Evolutionary conservation across 2,888 invertebrate species (phyloP), one percentile per base, ranked within the genome.

Genomic region (Spialia ferax): DNA sequence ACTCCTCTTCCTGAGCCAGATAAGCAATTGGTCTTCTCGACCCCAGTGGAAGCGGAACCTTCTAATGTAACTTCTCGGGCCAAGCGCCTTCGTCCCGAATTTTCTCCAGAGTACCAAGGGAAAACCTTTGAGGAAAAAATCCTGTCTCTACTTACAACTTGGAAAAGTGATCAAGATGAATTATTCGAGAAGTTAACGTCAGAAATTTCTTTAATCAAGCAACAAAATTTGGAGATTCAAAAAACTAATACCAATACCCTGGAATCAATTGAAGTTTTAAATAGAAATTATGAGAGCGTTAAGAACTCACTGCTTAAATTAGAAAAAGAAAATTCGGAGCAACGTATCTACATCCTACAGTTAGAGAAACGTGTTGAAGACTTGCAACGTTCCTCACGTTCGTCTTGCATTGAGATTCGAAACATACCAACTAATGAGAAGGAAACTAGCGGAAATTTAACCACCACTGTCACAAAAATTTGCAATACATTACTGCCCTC

Each of bases 371-470:
- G 10, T 15, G 35, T 62, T 4, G 13, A 11, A 22, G 62, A 62
- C 10, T 15, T 62, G 0, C 38, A 62, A 18, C 52, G 32, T 1
- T 1, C 13, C 4, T 62, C 52, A 13, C 62, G 62, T 13, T 62
- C 62, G 0, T 62, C 62, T 4, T 35, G 35, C 29, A 54, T 62
- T 10, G 62, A 54, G 13, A 54, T 62, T 13, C 6, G 62, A 35
- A 62, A 62, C n/a, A 38, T 62, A 6, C 52, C 62, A 22, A 18
- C 13, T 8, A 23, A 54, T 13, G 62, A 62, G 4, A 62, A 62
- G 22, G 62, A 62, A 50, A 38, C 62, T 5, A 11, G 1, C 8
- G 10, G 38, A 10, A 7, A 62, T 0, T 15, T 62, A 1, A 52
- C 15, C 7, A 38, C 52, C 6, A 62, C n/a, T 52, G 62, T 62